Base-by-base conservation (phyloP, 2,888 invertebrate genomes). In the Leptopilina myrica region DNA sequence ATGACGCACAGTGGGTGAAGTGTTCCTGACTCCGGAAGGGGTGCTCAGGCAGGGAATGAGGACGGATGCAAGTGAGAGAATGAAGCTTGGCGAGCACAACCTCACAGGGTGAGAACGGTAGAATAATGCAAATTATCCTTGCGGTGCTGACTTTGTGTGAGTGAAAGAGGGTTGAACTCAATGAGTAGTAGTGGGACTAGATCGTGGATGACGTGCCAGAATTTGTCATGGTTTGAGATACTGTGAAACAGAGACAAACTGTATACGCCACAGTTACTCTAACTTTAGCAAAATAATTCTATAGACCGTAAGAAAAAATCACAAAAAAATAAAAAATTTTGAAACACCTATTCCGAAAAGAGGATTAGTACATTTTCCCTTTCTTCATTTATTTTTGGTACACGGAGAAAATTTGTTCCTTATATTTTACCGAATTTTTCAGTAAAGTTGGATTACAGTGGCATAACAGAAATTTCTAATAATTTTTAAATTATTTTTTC, bases 81-180 rank as follows among this genome's bases (percentile, higher is more conserved):
- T 66, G 79, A 82, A 80, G 80, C 78, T 79, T 59, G 76, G 56
- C 69, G 77, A 79, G 59, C 43, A 49, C 49, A 9, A 53, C 33
- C 56, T 64, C 77, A 64, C 67, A 46, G 56, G 78, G 81, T 81
- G 85, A 67, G 79, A 77, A 85, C 86, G 81, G 83, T 83, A 85
- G 85, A 87, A 88, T 88, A 88, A 88, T 89, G 86, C 87, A 88
- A 88, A 89, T 88, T 87, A 88, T 87, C 82, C 82, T 83, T 78
- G 85, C 81, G 82, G 79, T 75, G 81, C 66, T 80, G 78, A 81
- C 79, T 77, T 76, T 79, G 78, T 76, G 79, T 79, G 78, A 33
- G 75, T 69, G 73, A 40, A 62, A 20, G 53, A 67, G 76, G 77
- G 75, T 66, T 69, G 78, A 76, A 79, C 43, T 14, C 75, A 64